Conservation (phyloP, 2,113 vertebrate genomes). For the Trogon melanurus region DNA sequence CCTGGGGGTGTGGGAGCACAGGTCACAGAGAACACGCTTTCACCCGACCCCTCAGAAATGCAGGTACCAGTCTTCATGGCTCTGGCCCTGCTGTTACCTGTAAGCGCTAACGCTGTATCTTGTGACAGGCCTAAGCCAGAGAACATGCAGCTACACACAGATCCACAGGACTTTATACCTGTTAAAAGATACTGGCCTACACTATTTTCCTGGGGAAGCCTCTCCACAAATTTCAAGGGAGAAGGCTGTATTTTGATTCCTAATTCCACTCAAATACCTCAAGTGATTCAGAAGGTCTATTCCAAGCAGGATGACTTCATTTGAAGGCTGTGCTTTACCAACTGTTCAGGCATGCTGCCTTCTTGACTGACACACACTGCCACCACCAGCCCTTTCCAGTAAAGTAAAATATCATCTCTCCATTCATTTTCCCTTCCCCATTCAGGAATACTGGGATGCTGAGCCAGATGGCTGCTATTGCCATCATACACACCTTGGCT, state of each 20-base stretch:
- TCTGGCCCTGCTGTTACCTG: not conserved
- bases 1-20: not conserved
- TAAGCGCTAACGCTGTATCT: not conserved
- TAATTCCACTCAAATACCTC: not conserved
- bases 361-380: not conserved
- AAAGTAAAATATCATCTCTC: not conserved
- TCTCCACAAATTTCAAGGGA: not conserved
- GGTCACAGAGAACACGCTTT: not conserved
- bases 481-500: fast-evolving
- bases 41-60: not conserved
- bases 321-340: not conserved
- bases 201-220: not conserved
- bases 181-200: not conserved
- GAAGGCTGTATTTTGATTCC: not conserved
- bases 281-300: not conserved
- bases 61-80: not conserved
- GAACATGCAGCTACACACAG: fast-evolving
- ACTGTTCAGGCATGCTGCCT: not conserved
- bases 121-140: not conserved
- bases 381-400: not conserved
- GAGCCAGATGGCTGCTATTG: not conserved
- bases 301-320: not conserved
- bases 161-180: not conserved
- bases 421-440: not conserved
- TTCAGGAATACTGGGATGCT: not conserved